Evolutionary conservation across 1,140 invertebrate genomes (phyloP), one percentile per base, ranked within the genome.

Genomic region (Hycleus phaleratus): DNA sequence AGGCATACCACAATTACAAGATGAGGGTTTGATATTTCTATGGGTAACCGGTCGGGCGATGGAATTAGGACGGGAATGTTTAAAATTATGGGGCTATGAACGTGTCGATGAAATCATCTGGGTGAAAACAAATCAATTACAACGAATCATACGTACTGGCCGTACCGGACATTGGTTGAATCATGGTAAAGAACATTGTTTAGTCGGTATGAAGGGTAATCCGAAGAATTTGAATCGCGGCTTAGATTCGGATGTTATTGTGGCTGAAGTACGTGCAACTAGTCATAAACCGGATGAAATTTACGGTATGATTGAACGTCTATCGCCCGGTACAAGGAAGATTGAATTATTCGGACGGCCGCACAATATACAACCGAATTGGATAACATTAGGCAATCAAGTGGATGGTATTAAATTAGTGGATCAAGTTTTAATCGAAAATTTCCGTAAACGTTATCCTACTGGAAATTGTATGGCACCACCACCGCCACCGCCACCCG

Each of bases 211-310:
- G 83, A 98, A 98, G 75, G 96, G 95, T 0, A 92, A 90, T 76
- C 93, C 93, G 0, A 82, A 87, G 55, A 87, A 90, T 69, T 79
- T 97, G 10, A 98, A 98, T 77, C 81, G 91, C 39, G 94, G 95
- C 0, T 76, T 98, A 7, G 96, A 98, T 74, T 96, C 94, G 74
- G 95, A 98, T 76, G 95, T 98, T 6, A 97, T 98, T 59, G 96
- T 98, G 0, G 94, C 95, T 0, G 96, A 98, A 81, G 95, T 98
- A 0, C 77, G 96, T 48, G 95, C 95, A 3, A 98, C 95, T 0
- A 95, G 91, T 67, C 95, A 98, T 72, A 98, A 98, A 75, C 95
- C 95, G 0, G 95, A 98, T 77, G 95, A 98, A 79, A 95, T 98
- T 64, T 98, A 98, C 75, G 95, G 89, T 9, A 91, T 92, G 49